Base-by-base conservation (phyloP, 2,888 invertebrate species). In the Lasioglossum leucozonium region DNA sequence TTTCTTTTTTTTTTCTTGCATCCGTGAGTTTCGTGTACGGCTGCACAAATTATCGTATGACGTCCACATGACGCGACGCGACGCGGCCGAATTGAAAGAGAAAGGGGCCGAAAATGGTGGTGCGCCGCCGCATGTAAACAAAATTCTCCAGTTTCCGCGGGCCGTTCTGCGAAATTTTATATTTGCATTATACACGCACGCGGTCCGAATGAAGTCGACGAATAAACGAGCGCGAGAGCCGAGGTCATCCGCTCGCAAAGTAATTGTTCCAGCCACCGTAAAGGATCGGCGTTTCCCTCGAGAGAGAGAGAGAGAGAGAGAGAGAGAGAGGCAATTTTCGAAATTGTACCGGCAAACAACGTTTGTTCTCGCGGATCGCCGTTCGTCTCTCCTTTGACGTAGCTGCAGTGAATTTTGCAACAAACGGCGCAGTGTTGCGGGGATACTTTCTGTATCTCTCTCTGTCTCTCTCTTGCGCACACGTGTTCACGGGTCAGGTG, bases 401-500 rank as follows among this genome's bases (percentile, higher is more conserved):
- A 67, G 22, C 34, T 8, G 34, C 34, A 34, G 34, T 34, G 65
- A 67, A 67, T 67, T 67, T 67, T 67, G 65, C 22, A 37, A 67
- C 65, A 34, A 67, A 37, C 22, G 37, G 22, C 13, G 34, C 10
- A 34, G 22, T 5, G 62, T 55, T n/a, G 16, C 26, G 34, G 34
- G 65, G 22, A 67, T 34, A 22, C 65, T 34, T 10, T 16, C 22
- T 13, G 26, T 26, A 18, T 18, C 18, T 62, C 65, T 8, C 34
- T 62, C 34, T 10, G 10, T 62, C 10, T 22, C 34, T 65, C 22
- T 67, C 22, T 22, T 8, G 18, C 22, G 34, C 10, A 22, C 34
- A 37, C 37, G 16, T 44, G 76, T 76, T 65, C 44, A 30, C 65
- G 47, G 65, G 65, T 69, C 69, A 51, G 18, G 75, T 69, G 30